Percentiles rank a stretch among this genome's conserved stretches.
Conservation (phyloP, 2,888 invertebrate species). For the Drosophila recens region DNA sequence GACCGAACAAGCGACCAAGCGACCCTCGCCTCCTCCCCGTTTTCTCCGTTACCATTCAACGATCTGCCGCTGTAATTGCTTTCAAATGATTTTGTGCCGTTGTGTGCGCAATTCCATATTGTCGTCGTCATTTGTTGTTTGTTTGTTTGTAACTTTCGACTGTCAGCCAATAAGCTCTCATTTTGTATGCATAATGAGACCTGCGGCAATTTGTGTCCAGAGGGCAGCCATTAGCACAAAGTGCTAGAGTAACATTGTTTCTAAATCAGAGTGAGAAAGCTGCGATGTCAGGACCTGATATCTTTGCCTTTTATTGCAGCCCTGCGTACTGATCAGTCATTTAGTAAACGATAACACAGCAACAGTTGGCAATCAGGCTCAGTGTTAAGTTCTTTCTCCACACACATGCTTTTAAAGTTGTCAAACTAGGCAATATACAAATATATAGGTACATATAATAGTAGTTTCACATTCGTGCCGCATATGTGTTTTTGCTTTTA, state of each 20-base stretch:
- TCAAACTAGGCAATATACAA: conserved; percentile 1
- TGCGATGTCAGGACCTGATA: not conserved
- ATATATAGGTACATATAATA: conserved; percentile 3
- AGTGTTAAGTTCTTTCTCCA: conserved; percentile 1
- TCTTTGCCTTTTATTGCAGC: not conserved
- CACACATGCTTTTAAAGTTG: not conserved
- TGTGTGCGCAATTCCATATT: conserved; percentile 77
- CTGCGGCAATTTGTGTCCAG: conserved; percentile 65
- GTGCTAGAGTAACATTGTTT: conserved; percentile 27
- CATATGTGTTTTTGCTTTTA: conserved; percentile 48
- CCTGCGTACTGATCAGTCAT: not conserved
- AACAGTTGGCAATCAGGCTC: conserved; percentile 12
- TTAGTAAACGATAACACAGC: conserved; percentile 6
- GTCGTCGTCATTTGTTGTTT: conserved; percentile 59
- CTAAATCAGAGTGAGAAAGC: not conserved
- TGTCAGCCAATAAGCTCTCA: conserved; percentile 39
- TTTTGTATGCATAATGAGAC: conserved; percentile 74
- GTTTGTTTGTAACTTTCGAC: conserved; percentile 19
- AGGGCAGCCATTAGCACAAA: conserved; percentile 65
- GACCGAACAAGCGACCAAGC: not conserved
- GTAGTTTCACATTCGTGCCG: conserved; percentile 44
- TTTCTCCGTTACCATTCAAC: conserved; percentile 3
- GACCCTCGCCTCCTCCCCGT: not conserved
- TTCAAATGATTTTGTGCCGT: conserved; percentile 77
- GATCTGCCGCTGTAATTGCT: conserved; percentile 69